Base-by-base conservation (phyloP, 2,797 vertebrate genomes). In the Pangasius mekongensis region DNA sequence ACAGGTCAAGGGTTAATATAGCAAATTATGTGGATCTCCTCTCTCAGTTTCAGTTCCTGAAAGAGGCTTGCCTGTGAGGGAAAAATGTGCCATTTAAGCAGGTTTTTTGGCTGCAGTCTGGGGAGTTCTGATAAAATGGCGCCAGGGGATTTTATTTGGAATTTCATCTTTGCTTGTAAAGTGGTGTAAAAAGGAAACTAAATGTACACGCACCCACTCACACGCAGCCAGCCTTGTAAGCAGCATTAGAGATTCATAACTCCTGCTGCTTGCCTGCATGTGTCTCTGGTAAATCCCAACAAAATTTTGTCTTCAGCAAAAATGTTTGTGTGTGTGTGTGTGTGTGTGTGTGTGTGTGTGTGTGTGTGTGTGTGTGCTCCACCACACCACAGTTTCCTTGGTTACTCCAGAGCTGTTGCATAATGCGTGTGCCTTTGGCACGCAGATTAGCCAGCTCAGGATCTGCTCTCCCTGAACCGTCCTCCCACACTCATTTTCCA, bases 391-490 rank as follows among this genome's bases (percentile, higher is more conserved):
- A 87, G 96, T 97, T 96, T 95, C 95, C 91, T 85, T 95, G 95
- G 96, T 94, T 94, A 96, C 95, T 90, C 90, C 88, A 95, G 60
- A 90, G 91, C 30, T 92, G 94, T 96, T 96, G 94, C 95, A 88
- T 96, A 96, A 96, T 92, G 91, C 90, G 76, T 81, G 33, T 85
- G 86, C 90, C 91, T 90, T 85, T 87, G 84, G 89, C 64, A 22
- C 60, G 56, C 89, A 89, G 91, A 91, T 91, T 91, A 91, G 84
- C 95, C 92, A 93, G 95, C 92, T 91, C 92, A 88, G 90, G 92
- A 91, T 91, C 88, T 93, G 92, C 88, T 92, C 87, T 89, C 86
- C 83, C 90, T 78, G 83, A 87, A 92, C 92, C 84, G 87, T 91
- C 94, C 95, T 93, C 95, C 95, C 94, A 95, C 95, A 89, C 93